These are phyloP conservation scores for Parauchenoglanis ngamensis DNA, from an alignment of 2,797 vertebrate species.

Conservation along the genomic window DNA sequence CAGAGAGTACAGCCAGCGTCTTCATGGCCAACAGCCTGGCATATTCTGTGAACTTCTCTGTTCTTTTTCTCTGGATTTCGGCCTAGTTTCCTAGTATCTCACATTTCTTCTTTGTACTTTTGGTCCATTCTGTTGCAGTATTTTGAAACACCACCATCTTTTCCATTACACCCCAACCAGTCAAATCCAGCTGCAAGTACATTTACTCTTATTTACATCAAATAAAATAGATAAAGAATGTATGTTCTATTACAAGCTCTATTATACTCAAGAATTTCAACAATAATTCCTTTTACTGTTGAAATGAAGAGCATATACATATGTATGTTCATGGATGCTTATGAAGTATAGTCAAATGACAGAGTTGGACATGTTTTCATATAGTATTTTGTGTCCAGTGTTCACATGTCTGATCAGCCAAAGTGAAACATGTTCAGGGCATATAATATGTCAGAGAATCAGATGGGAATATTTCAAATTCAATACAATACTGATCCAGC, in stretches of 20 bases:
- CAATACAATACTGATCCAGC: not conserved
- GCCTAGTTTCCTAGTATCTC: slow-evolving; percentile 24
- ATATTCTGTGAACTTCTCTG: slow-evolving; percentile 22
- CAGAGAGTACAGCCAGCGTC: slow-evolving; percentile 14
- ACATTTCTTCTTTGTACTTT: slow-evolving; percentile 1
- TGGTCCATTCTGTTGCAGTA: slow-evolving; percentile 9
- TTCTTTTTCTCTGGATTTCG: slow-evolving; percentile 25
- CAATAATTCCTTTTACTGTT: not conserved
- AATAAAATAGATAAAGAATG: not conserved
- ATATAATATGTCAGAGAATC: not conserved
- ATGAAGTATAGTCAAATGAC: not conserved
- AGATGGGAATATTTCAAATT: not conserved
- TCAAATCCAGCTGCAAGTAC: not conserved
- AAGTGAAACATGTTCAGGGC: not conserved
- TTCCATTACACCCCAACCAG: not conserved
- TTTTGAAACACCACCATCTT: not conserved
- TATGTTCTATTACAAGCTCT: not conserved
- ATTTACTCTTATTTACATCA: not conserved
- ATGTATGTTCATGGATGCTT: not conserved
- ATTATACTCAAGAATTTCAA: not conserved
- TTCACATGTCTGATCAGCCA: not conserved
- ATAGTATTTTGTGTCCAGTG: not conserved
- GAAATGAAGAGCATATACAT: not conserved
- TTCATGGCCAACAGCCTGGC: slow-evolving; percentile 30
- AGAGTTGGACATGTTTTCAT: not conserved